Base-by-base conservation (phyloP, 1,140 invertebrate species). In the Theocolax elegans region DNA sequence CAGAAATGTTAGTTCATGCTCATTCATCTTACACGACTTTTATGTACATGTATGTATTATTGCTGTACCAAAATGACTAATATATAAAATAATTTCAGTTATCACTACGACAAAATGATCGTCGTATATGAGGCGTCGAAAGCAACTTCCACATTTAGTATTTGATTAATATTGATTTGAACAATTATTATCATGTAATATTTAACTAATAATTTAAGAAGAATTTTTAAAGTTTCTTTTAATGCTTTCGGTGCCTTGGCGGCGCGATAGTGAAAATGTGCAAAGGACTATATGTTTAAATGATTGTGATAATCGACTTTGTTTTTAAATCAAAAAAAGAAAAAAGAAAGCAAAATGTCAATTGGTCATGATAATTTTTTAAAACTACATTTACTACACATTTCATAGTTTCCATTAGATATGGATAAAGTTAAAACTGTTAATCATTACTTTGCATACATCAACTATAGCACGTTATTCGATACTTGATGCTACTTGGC, bases 31-130 rank as follows among this genome's bases (percentile, higher is more conserved):
- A 73, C 49, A 67, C 63, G 70, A 72, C 40, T 70, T 54, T 51
- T 67, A 76, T 78, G 75, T 76, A 76, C 69, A 74, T 78, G 72
- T 73, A 72, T 72, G 73, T 75, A 75, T 73, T 67, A 74, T 74
- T 74, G 73, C 60, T 77, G 64, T 76, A 74, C 68, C 72, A 71
- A 75, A 76, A 74, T 76, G 54, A 74, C 56, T 62, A 76, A 74
- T 62, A 71, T 70, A 66, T 71, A 66, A 27, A 64, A 63, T 31
- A 31, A 49, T 60, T 65, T 44, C 31, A 51, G 71, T 65, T 19
- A 56, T 67, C 10, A 59, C 60, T 67, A 51, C 10, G 21, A 64
- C 9, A 19, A 35, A 54, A 15, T 67, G 38, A 62, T 21, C 42
- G 23, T 51, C 21, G 2, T 27, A 9, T 25, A 7, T n/a, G 17